These are phyloP conservation scores for Phaethornis superciliosus DNA, from an alignment of 2,113 vertebrate genomes.

Conservation along the genomic window DNA sequence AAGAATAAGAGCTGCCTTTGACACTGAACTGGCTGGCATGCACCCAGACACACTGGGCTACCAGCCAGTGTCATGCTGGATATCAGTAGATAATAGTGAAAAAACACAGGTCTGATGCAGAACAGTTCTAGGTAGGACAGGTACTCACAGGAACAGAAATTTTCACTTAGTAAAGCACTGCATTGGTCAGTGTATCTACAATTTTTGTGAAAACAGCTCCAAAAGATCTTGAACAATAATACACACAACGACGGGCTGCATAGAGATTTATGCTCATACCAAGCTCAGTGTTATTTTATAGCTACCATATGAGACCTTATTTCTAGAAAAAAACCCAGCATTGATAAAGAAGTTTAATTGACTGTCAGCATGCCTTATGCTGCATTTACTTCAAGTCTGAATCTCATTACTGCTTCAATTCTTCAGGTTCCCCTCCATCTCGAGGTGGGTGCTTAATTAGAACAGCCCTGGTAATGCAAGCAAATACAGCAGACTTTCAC, in stretches of 20 bases:
- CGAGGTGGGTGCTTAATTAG: conserved; percentile 79
- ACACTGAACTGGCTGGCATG: background rate
- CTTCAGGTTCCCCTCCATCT: conserved; percentile 74
- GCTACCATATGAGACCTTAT: conserved; percentile 71
- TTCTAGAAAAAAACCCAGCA: conserved; percentile 72
- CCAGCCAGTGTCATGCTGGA: background rate
- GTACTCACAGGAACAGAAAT: background rate
- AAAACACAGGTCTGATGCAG: background rate
- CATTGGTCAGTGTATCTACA: background rate
- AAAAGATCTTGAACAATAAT: background rate
- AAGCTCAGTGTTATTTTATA: conserved; percentile 58
- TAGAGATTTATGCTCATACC: conserved; percentile 29
- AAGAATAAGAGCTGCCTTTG: background rate
- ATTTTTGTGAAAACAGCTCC: conserved; percentile 31
- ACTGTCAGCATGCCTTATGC: conserved; percentile 81
- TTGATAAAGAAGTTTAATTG: conserved; percentile 85
- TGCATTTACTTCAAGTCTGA: conserved; percentile 75
- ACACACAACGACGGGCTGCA: background rate
- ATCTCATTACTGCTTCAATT: conserved; percentile 82
- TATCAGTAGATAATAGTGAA: background rate
- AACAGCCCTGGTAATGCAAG: conserved; percentile 58
- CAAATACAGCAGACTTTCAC: conserved; percentile 16
- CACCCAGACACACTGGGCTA: rapidly evolving
- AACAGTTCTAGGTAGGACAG: background rate
- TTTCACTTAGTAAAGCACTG: conserved; percentile 4